Conservation (phyloP, 2,888 invertebrate genomes). For the Conistra vaccinii region DNA sequence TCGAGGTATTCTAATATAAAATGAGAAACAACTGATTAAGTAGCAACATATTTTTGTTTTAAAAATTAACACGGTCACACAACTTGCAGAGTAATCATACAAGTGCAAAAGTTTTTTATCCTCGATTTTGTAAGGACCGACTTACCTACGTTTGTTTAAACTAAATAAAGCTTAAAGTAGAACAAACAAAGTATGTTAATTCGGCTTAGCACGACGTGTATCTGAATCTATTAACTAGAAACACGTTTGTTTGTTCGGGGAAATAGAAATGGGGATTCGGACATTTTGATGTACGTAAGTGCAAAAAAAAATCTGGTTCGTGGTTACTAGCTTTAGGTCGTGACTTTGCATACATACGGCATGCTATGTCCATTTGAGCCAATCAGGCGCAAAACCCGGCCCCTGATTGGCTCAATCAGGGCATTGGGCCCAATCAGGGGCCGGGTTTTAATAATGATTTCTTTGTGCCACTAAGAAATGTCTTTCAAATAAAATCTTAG, state of each 20-base stretch:
- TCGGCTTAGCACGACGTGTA: constrained; percentile 45
- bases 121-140: neutral
- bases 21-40: neutral
- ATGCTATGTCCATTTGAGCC: neutral
- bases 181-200: constrained; percentile 53
- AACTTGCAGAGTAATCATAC: constrained; percentile 1
- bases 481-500: neutral
- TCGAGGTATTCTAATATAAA: neutral
- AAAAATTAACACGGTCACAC: neutral
- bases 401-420: no score
- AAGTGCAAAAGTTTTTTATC: constrained; percentile 16
- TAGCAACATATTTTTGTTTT: no score
- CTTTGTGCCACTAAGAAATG: neutral
- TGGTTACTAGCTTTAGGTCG: neutral
- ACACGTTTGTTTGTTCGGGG: constrained; percentile 20
- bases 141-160: constrained; percentile 11
- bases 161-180: constrained; percentile 44
- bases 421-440: no score
- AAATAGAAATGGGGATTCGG: neutral
- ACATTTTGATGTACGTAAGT: constrained; percentile 7
- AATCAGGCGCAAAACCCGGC: no score
- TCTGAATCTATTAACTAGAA: constrained; percentile 49
- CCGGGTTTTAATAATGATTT: neutral
- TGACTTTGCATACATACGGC: neutral
- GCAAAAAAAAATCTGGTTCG: neutral